Evolutionary conservation across 2,888 invertebrate species (phyloP).

Genomic region (Hofmannophila pseudospretella): DNA sequence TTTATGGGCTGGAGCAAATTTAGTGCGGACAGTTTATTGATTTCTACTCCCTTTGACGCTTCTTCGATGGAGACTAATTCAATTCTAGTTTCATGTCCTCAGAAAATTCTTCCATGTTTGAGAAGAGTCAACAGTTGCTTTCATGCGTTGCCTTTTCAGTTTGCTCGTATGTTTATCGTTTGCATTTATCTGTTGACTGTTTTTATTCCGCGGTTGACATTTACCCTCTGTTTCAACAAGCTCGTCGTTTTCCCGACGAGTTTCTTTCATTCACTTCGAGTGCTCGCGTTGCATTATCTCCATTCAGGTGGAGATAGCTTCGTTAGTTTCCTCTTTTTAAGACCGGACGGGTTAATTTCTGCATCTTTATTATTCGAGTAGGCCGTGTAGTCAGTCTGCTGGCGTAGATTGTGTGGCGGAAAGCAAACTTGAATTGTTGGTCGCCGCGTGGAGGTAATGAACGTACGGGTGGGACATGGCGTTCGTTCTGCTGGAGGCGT

Average conservation of each 20-base stretch:
- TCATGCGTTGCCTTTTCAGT: slow-evolving; percentile 62
- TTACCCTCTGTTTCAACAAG: slow-evolving; percentile 73
- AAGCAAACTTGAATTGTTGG: slow-evolving; percentile 78
- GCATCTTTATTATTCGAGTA: slow-evolving; percentile 77
- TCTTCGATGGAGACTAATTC: slow-evolving; percentile 24
- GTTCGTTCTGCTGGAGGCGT: slow-evolving; percentile 65
- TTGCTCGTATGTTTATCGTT: slow-evolving; percentile 70
- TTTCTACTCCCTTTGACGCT: slow-evolving; percentile 36
- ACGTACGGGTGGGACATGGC: slow-evolving; percentile 71
- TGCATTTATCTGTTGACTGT: slow-evolving; percentile 78
- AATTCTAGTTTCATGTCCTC: slow-evolving; percentile 21
- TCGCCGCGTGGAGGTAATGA: slow-evolving; percentile 74
- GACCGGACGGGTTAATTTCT: slow-evolving; percentile 72
- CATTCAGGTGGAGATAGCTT: slow-evolving; percentile 74
- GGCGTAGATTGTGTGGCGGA: slow-evolving; percentile 73
- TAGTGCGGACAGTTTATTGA: slow-evolving; percentile 64
- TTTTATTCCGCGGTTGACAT: slow-evolving; percentile 75
- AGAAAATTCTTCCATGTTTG: slow-evolving; percentile 27
- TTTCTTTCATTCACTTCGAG: slow-evolving; percentile 74
- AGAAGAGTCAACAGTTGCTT: slow-evolving; percentile 50
- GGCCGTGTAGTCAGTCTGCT: slow-evolving; percentile 67
- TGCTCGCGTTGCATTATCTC: slow-evolving; percentile 70
- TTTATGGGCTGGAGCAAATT: slow-evolving; percentile 69
- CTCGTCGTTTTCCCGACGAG: slow-evolving; percentile 55
- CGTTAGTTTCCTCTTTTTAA: slow-evolving; percentile 76